These are phyloP conservation scores for Seriola quinqueradiata DNA, from an alignment of 2,113 vertebrate genomes.

Conservation along the genomic window DNA sequence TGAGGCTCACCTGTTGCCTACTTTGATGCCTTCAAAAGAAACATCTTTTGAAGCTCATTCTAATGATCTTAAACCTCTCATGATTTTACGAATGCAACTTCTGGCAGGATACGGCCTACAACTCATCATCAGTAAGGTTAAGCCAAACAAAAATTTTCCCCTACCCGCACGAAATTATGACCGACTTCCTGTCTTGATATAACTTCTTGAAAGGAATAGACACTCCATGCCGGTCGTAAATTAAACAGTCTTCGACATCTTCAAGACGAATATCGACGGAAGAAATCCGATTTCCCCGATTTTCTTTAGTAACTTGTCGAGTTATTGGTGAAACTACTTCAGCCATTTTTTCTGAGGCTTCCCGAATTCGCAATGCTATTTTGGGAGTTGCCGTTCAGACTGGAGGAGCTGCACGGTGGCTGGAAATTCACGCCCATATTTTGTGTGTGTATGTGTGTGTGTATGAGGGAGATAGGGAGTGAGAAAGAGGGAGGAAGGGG, in stretches of 20 bases:
- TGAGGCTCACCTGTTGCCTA: constrained; percentile 44
- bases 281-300: neutral
- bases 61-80: neutral
- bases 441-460: constrained; percentile 4
- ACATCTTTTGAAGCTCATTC: neutral
- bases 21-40: neutral
- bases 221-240: constrained; percentile 85
- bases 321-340: constrained; percentile 77
- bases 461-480: neutral
- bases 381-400: constrained; percentile 56
- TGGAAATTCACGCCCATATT: constrained; percentile 68
- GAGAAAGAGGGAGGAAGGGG: neutral
- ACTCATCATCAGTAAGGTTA: constrained; percentile 2
- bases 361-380: constrained; percentile 65
- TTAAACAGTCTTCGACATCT: constrained; percentile 78
- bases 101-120: neutral
- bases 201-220: constrained; percentile 83
- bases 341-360: constrained; percentile 69
- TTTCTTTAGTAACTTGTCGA: constrained; percentile 80
- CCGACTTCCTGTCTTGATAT: constrained; percentile 85
- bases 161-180: constrained; percentile 93
- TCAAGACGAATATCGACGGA: constrained; percentile 64
- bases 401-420: constrained; percentile 29
- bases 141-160: constrained; percentile 45
- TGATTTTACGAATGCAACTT: neutral